phyloP scores from a whole-genome alignment of 2,888 invertebrate genomes.

The Adineta ricciae region DNA sequence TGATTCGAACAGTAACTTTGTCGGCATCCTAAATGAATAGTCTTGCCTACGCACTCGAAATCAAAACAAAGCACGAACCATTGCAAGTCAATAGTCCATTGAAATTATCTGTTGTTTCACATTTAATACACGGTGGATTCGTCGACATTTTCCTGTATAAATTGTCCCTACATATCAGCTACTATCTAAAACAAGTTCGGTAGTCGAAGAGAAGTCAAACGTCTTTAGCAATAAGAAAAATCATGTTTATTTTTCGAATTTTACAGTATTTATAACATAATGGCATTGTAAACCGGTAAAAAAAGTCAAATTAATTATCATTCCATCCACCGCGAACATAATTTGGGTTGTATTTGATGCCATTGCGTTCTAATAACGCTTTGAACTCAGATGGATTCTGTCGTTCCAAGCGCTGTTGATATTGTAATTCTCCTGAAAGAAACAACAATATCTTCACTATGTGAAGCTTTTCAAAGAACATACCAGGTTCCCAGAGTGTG shows the following conservation, averaged over 20 bases:
- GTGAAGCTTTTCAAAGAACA: neutral
- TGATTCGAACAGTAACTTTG: neutral
- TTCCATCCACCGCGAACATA: conserved; percentile 6
- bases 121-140: neutral
- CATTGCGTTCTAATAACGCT: conserved; percentile 16
- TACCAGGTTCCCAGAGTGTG: neutral
- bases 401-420: neutral
- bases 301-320: neutral
- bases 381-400: neutral
- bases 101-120: neutral
- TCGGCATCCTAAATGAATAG: neutral
- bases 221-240: too few relatives aligned
- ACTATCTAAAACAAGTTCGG: too few relatives aligned
- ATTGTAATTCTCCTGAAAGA: neutral
- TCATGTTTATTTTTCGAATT: too few relatives aligned
- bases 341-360: neutral
- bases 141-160: neutral
- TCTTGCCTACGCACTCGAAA: too few relatives aligned
- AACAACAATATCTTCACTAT: neutral
- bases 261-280: too few relatives aligned
- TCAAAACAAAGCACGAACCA: too few relatives aligned
- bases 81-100: neutral
- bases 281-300: neutral
- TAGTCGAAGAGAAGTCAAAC: too few relatives aligned
- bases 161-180: too few relatives aligned